Base-by-base conservation (phyloP, 2,797 vertebrate genomes). In the Rhadinocentrus ornatus region DNA sequence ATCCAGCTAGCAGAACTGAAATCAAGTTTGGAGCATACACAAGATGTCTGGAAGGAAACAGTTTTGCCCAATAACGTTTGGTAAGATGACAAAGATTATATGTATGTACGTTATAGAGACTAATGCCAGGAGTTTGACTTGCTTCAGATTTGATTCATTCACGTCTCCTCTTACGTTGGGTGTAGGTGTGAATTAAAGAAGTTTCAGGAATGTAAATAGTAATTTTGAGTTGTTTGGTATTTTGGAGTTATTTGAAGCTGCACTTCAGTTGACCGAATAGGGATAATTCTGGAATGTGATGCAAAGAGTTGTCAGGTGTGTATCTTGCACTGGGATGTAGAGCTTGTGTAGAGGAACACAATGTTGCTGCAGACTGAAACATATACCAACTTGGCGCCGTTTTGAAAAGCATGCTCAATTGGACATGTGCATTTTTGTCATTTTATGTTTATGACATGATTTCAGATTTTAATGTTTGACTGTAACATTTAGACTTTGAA, bases 21-120 rank as follows among this genome's bases (percentile, higher is more conserved):
- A 71, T 82, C 86, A 58, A 67, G 66, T 75, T 69, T 50, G 65
- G 82, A 86, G 74, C 22, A 56, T 61, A 61, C 56, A 52, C 82
- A 86, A 61, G 61, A 91, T 92, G 92, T 86, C 74, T 74, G 81
- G 57, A 82, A 78, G 79, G 71, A 81, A 79, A 73, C 68, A 0
- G n/a, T 76, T 78, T 46, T 61, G 53, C 59, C 67, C 53, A 64
- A 58, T 71, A 71, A 78, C 75, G 37, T 82, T 81, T 73, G 90
- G 91, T 91, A 85, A 89, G 89, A 73, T 12, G n/a, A 62, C 4
- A 54, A 60, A 22, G 5, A 44, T 27, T 31, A 9, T 69, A 50
- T 1, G 3, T 55, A 15, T 62, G 26, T 24, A 35, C 56, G 29
- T 61, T 79, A 53, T 22, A 56, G 16, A 71, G 46, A 53, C 24